These are phyloP conservation scores for Bembecia ichneumoniformis DNA, from an alignment of 2,888 invertebrate species.

Conservation along the genomic window DNA sequence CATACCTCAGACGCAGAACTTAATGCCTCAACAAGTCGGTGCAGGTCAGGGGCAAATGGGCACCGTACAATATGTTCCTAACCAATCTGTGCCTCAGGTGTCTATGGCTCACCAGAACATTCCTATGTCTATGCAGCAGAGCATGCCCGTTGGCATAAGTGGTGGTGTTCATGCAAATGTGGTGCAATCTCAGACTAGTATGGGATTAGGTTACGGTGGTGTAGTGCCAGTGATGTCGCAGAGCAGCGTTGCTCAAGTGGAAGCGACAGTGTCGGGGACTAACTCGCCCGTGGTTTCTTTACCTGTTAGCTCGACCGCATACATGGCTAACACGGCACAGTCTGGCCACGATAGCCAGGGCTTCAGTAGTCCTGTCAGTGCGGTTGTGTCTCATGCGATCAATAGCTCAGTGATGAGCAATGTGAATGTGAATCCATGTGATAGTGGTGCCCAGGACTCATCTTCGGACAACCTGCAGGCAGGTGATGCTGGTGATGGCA, in stretches of 20 bases:
- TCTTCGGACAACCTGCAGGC: constrained; percentile 43
- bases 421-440: constrained; percentile 64
- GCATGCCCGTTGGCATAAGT: constrained; percentile 60
- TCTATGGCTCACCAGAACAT: constrained; percentile 66
- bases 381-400: constrained; percentile 59
- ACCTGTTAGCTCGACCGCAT: constrained; percentile 58
- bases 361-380: constrained; percentile 69
- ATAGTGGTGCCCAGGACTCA: constrained; percentile 56
- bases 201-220: constrained; percentile 55
- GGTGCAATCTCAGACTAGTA: constrained; percentile 65
- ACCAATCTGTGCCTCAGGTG: constrained; percentile 52
- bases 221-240: constrained; percentile 70
- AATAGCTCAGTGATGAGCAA: constrained; percentile 60
- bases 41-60: constrained; percentile 60
- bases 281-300: constrained; percentile 67
- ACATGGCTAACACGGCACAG: constrained; percentile 42
- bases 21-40: constrained; percentile 56
- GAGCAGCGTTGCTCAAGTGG: constrained; percentile 57
- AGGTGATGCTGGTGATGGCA: constrained; percentile 54
- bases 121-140: constrained; percentile 67
- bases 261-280: constrained; percentile 62
- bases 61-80: constrained; percentile 55
- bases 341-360: constrained; percentile 60
- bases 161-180: constrained; percentile 58
- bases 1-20: constrained; percentile 56